Evolutionary conservation across 2,113 vertebrate species (phyloP), one percentile per base, ranked within the genome.

Genomic region (Zosterops japonicus): DNA sequence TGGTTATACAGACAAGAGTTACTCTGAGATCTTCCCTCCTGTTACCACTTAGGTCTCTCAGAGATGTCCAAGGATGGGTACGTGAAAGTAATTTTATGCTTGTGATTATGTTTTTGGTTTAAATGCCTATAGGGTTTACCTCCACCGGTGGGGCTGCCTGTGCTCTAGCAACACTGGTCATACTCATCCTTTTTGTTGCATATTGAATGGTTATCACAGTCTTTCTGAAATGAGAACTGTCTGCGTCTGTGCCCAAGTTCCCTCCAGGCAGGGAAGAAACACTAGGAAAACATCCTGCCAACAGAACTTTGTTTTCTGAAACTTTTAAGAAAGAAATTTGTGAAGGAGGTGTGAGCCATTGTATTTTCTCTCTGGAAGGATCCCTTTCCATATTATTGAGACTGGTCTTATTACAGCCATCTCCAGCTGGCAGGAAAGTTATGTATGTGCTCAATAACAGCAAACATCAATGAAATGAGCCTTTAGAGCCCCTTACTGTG

Each of bases 401-500:
- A 31, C n/a, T 84, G 77, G 64, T 82, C 94, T 91, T 89, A 92
- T 95, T 92, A 87, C 72, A 89, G 77, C 47, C 57, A 52, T 82
- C 74, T 94, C 60, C 87, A 91, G 60, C 93, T 89, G 81, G 56
- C 86, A 95, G 81, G 2, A 64, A 91, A 89, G 80, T 92, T 89
- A 94, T 78, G 50, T 91, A 90, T 87, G 47, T 88, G 63, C 86
- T 87, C 84, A 91, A 53, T 94, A 93, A 89, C 61, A 97, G 67
- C 68, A 93, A 93, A 76, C 46, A 91, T 94, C 89, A 93, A 91
- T 72, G 89, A 96, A 94, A 90, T 56, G 74, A 96, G 83, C 68
- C 91, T 94, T 83, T 56, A 71, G 93, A 89, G 89, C 68, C 68
- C 59, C 81, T 93, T 63, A 76, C 36, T 63, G 74, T 59, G 64